These are phyloP conservation scores for Pedicia rivosa DNA, from an alignment of 2,888 invertebrate genomes.

Conservation along the genomic window DNA sequence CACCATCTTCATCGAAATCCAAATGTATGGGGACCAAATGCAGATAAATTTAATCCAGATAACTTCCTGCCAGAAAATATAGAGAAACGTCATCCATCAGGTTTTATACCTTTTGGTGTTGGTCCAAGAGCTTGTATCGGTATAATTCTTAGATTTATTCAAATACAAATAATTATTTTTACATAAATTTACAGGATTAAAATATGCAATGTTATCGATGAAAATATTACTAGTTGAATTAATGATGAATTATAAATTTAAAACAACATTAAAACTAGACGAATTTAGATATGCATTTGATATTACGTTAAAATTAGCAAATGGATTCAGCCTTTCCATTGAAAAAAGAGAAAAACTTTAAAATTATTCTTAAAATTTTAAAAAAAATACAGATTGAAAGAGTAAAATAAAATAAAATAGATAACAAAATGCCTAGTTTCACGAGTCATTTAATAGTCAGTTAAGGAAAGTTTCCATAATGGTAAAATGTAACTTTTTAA, in stretches of 20 bases:
- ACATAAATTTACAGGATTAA: no score
- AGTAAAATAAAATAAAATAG: no score
- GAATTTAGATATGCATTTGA: slow-evolving; percentile 16
- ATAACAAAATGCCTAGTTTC: no score
- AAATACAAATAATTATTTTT: background rate
- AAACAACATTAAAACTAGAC: slow-evolving; percentile 14
- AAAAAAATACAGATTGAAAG: no score
- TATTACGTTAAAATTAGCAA: slow-evolving; percentile 15
- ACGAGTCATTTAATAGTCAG: no score
- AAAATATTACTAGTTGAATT: slow-evolving; percentile 14
- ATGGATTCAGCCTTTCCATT: no score
- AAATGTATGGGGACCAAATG: slow-evolving; percentile 10
- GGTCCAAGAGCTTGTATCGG: slow-evolving; percentile 11
- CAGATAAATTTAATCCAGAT: slow-evolving; percentile 10
- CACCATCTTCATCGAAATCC: slow-evolving; percentile 7
- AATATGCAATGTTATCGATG: slow-evolving; percentile 17
- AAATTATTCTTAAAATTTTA: no score
- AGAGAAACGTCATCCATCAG: slow-evolving; percentile 8
- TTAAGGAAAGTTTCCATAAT: no score
- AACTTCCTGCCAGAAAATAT: slow-evolving; percentile 10
- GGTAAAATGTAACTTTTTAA: no score
- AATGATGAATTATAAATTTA: slow-evolving; percentile 15
- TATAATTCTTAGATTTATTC: background rate
- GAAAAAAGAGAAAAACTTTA: no score
- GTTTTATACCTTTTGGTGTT: slow-evolving; percentile 9